Evolutionary conservation across 2,113 vertebrate genomes (phyloP), one percentile per base, ranked within the genome.

Genomic region (Microcebus ravelobensis): DNA sequence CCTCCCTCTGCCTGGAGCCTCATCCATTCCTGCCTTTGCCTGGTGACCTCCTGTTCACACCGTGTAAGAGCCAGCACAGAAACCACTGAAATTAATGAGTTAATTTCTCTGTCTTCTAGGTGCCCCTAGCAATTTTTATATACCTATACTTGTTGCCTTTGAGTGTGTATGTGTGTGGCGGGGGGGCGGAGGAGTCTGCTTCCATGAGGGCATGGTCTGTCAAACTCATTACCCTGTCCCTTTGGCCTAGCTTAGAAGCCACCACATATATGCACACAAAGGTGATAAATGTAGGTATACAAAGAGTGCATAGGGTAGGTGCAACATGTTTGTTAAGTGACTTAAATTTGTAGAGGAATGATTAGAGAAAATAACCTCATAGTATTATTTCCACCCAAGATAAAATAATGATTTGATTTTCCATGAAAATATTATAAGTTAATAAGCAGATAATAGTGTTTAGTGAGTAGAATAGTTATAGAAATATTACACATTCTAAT

Each of bases 361-460:
- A 6, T 68, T 57, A 92, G 29, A 73, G 57, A 93, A 92, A 94
- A 87, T 86, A 67, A 73, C 34, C 31, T 84, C 11, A 36, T 27
- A 59, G 63, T 73, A 39, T 73, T 92, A 90, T 80, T 95, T 91
- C 48, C 21, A 86, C n/a, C 42, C 48, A 80, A 14, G 10, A 11
- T 76, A 77, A 39, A 84, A 73, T 83, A 90, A 90, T 77, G 42
- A 74, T 70, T 77, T 87, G 63, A 55, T 95, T 97, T 96, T 88
- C 50, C 29, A 29, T 63, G 57, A 94, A 90, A 84, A 90, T 87
- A 83, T 90, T 83, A 8, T 83, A 87, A 36, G 21, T 42, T 93
- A 86, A 91, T 86, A 92, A 94, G 71, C 71, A 94, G 81, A 61
- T 67, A 87, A 79, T 74, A 80, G 63, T 50, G 29, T 83, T 94